Evolutionary conservation across 2,888 invertebrate genomes (phyloP).

Genomic region (Eristalinus sepulchralis): DNA sequence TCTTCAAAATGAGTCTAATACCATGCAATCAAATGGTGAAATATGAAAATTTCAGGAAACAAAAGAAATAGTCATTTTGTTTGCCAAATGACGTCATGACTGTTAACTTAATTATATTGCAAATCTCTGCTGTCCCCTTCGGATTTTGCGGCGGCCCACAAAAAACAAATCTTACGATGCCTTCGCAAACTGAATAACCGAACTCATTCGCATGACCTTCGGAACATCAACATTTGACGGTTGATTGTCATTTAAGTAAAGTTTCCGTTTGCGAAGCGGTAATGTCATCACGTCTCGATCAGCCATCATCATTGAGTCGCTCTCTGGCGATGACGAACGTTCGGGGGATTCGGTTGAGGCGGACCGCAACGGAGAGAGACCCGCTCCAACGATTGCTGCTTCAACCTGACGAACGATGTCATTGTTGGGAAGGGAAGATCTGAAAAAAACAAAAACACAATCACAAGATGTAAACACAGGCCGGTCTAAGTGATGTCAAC

Average conservation of each 20-base stretch:
- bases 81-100: conserved; percentile 53
- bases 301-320: conserved; percentile 81
- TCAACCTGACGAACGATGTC: conserved; percentile 84
- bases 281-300: conserved; percentile 85
- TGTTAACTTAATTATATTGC: conserved; percentile 57
- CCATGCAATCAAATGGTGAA: too few relatives aligned
- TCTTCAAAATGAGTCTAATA: too few relatives aligned
- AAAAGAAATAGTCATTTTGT: not conserved
- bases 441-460: conserved; percentile 47
- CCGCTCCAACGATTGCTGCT: conserved; percentile 83
- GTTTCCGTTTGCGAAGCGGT: conserved; percentile 90
- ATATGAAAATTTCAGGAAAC: not conserved
- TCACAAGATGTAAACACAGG: not conserved
- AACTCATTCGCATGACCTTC: conserved; percentile 83
- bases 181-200: conserved; percentile 93
- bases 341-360: conserved; percentile 81
- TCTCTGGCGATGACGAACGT: conserved; percentile 83
- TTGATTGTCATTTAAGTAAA: conserved; percentile 86
- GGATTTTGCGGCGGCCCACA: not conserved
- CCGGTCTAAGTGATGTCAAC: conserved; percentile 52
- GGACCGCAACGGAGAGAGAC: conserved; percentile 84
- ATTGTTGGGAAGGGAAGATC: conserved; percentile 77
- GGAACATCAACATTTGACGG: conserved; percentile 74
- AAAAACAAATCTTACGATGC: conserved; percentile 82
- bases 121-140: conserved; percentile 29